Evolutionary conservation across 2,797 vertebrate species (phyloP).

Genomic region (Pristis pectinata): DNA sequence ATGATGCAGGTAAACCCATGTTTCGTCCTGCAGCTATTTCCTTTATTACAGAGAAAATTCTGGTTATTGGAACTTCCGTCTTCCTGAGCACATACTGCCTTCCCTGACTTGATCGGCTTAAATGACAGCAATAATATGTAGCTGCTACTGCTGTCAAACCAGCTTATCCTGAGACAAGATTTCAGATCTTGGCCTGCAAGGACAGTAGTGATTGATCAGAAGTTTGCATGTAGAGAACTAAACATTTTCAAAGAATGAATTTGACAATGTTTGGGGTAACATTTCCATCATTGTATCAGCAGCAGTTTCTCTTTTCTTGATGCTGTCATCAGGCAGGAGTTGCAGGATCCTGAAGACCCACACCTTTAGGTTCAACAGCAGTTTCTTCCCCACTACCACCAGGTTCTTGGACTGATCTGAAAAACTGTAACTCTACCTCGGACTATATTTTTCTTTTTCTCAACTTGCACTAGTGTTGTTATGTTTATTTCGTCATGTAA

Average conservation of each 20-base stretch:
- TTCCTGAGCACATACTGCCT: neutral
- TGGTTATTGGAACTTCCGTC: neutral
- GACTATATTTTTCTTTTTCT: too few species aligned
- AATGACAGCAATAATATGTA: neutral
- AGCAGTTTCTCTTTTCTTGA: too few species aligned
- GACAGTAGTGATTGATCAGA: neutral
- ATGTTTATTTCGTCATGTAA: too few species aligned
- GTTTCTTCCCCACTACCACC: too few species aligned
- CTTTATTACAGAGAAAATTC: neutral
- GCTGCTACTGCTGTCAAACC: neutral
- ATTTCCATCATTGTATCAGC: neutral
- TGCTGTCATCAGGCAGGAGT: too few species aligned
- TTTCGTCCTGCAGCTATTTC: neutral
- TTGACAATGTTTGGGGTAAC: neutral
- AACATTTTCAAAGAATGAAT: neutral
- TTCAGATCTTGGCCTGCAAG: neutral
- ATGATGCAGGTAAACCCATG: slow-evolving; percentile 52
- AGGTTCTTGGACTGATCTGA: too few species aligned
- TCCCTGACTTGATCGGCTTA: neutral
- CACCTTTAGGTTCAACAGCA: too few species aligned
- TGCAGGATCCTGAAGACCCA: too few species aligned
- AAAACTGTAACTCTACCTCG: too few species aligned
- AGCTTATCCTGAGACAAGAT: neutral
- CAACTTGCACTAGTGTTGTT: too few species aligned
- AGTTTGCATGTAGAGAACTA: neutral